Evolutionary conservation across 2,888 invertebrate species (phyloP), one percentile per base, ranked within the genome.

Genomic region (Meloe dianella): DNA sequence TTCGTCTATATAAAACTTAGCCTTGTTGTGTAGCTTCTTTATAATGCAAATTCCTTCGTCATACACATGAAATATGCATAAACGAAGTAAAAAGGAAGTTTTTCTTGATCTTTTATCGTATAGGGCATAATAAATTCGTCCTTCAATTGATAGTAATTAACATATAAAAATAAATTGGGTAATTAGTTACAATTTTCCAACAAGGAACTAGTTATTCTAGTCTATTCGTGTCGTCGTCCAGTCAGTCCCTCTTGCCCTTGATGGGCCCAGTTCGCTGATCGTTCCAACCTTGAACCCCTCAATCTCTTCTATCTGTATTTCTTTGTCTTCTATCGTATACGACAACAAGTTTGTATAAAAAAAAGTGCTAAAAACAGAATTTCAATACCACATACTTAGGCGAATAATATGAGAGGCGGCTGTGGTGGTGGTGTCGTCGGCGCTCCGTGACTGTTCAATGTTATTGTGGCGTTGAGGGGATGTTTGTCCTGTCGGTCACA

Each of bases 341-440:
- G 68, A 70, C 68, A 71, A 73, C 71, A 73, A 70, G 71, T 69
- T 71, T 67, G 69, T 71, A 6, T 17, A n/a, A n/a, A n/a, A 71
- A 73, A 71, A 71, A 66, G 64, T 61, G 64, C 66, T 66, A 68
- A 73, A 73, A 71, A 70, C 67, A 66, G 71, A 69, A 70, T 65
- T 68, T 65, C 47, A 47, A 47, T 20, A 47, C 47, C 9, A 47
- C 38, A 41, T 17, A n/a, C 8, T 12, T 17, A n/a, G 38, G 5
- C 4, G 5, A 41, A 41, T 17, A 17, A 17, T 17, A 10, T 14
- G 58, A 24, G 17, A 20, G 56, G 57, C 38, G 62, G 64, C 3
- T 12, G 47, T 12, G 54, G 58, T 63, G 59, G 57, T 57, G 62
- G 64, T 47, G 35, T 10, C 35, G 47, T 12, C 63, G 59, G 64